Conservation (phyloP, 1,140 invertebrate genomes). For the Vollenhovia emeryi region DNA sequence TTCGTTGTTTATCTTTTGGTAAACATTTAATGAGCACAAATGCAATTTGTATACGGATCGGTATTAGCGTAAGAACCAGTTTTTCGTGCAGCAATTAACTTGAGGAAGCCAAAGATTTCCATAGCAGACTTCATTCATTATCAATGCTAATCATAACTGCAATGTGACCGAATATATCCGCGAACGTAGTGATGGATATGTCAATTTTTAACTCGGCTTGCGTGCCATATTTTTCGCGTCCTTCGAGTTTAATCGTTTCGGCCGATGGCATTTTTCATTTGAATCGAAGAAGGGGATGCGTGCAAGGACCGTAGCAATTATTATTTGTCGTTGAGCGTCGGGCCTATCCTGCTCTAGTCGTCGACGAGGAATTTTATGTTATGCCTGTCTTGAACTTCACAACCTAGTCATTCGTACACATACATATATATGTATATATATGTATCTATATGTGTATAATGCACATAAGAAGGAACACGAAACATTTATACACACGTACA, state of each 20-base stretch:
- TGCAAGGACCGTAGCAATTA: neutral
- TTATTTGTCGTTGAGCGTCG: neutral
- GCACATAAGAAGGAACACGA: slow-evolving; percentile 60
- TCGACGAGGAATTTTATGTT: slow-evolving; percentile 70
- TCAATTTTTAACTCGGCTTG: neutral
- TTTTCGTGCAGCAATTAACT: neutral
- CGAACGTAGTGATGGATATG: neutral
- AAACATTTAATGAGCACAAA: neutral
- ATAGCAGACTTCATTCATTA: too few relatives aligned
- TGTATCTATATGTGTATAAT: slow-evolving; percentile 73
- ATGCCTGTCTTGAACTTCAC: slow-evolving; percentile 77
- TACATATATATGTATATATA: slow-evolving; percentile 62
- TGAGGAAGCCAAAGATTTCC: neutral
- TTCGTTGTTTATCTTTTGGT: neutral
- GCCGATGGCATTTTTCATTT: neutral
- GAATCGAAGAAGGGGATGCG: neutral
- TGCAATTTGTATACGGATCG: neutral
- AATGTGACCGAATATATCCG: neutral
- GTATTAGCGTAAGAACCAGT: neutral
- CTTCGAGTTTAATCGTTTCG: neutral
- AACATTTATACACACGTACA: slow-evolving; percentile 6
- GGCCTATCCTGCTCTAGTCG: slow-evolving; percentile 64
- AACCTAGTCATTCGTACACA: slow-evolving; percentile 83
- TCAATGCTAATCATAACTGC: neutral
- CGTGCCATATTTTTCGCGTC: slow-evolving; percentile 25